A percentile compares a stretch with the other conserved stretches of the same genome.
Conservation (phyloP, 2,797 vertebrate species). For the Discoglossus pictus region DNA sequence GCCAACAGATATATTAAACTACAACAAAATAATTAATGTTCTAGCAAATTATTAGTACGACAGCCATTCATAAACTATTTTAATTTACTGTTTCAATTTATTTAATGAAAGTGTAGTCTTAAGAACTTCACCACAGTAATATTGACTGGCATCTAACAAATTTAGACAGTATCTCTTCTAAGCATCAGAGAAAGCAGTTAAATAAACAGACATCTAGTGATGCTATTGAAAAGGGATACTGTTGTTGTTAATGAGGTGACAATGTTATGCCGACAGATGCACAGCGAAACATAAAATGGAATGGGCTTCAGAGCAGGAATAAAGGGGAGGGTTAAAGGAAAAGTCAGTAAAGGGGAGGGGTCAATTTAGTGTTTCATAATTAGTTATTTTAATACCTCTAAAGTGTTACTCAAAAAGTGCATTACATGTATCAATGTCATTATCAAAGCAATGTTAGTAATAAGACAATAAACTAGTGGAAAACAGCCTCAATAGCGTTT, state of each 20-base stretch:
- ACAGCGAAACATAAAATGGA: constrained; percentile 63
- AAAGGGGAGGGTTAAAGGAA: constrained; percentile 78
- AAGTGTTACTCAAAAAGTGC: constrained; percentile 59
- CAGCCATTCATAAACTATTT: background rate
- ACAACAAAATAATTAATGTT: background rate
- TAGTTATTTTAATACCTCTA: constrained; percentile 56
- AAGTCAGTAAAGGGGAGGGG: constrained; percentile 69
- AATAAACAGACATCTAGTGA: constrained; percentile 16
- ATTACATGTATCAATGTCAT: constrained; percentile 48
- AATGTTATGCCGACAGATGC: constrained; percentile 62
- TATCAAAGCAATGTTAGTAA: constrained; percentile 40
- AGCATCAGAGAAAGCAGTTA: constrained; percentile 19
- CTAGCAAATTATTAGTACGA: no score
- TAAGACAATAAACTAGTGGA: constrained; percentile 39
- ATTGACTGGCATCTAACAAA: constrained; percentile 47
- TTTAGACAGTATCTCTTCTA: constrained; percentile 70
- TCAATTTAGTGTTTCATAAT: constrained; percentile 55
- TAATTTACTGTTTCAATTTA: background rate
- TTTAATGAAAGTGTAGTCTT: constrained; percentile 3
- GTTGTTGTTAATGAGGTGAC: constrained; percentile 60
- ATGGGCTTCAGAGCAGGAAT: constrained; percentile 68
- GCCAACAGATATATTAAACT: no score
- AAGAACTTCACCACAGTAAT: constrained; percentile 74
- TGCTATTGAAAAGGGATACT: constrained; percentile 66
- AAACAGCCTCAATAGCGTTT: constrained; percentile 59